These are phyloP conservation scores for Sinocyclocheilus maitianheensis DNA, from an alignment of 2,113 vertebrate species.

Conservation along the genomic window DNA sequence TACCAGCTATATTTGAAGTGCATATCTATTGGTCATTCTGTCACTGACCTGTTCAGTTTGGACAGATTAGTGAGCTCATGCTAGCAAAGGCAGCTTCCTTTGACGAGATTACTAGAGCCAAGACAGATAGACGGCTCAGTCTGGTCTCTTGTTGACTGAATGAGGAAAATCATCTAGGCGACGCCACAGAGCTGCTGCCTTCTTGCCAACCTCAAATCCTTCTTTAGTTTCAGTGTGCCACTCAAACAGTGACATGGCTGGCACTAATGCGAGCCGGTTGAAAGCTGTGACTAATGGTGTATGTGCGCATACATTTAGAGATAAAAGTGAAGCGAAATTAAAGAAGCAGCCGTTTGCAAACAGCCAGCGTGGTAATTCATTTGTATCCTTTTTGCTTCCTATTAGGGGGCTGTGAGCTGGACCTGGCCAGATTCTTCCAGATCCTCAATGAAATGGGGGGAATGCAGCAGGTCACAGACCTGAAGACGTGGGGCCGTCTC, in stretches of 20 bases:
- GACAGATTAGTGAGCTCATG: conserved; percentile 37
- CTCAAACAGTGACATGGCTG: conserved; percentile 33
- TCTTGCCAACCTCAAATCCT: conserved; percentile 27
- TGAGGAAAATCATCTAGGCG: conserved; percentile 11
- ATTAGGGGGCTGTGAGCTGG: conserved; percentile 86
- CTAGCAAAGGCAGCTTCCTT: conserved; percentile 16
- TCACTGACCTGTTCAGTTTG: conserved; percentile 13
- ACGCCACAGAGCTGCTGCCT: background rate
- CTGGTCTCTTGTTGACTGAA: conserved; percentile 37
- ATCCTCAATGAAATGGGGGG: conserved; percentile 91
- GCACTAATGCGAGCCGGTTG: background rate
- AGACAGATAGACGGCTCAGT: conserved; percentile 22
- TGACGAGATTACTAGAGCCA: conserved; percentile 50
- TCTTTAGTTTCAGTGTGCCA: conserved; percentile 37
- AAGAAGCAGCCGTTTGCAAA: background rate
- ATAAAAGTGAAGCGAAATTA: background rate
- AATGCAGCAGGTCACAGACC: conserved; percentile 92
- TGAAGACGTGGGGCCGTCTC: conserved; percentile 90
- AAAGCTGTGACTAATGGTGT: conserved; percentile 33
- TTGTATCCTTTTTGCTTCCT: background rate
- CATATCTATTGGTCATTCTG: conserved; percentile 19
- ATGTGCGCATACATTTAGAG: conserved; percentile 22
- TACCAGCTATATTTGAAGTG: background rate
- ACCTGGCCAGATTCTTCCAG: conserved; percentile 89
- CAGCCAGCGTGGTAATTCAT: background rate